Base-by-base conservation (phyloP, 1,140 invertebrate genomes). In the Babylonia areolata region DNA sequence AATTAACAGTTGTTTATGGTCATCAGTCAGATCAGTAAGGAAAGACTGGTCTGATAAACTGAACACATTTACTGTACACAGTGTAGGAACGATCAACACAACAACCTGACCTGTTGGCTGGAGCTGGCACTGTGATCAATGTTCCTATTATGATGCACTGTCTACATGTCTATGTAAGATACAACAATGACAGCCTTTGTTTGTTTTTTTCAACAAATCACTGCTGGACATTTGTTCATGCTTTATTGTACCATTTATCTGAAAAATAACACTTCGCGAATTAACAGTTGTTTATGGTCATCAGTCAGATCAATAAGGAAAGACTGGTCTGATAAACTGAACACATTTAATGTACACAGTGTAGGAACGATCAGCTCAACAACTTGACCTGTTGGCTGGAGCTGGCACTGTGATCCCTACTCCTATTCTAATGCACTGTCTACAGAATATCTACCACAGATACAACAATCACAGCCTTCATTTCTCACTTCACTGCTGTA, bases 311-410 rank as follows among this genome's bases (percentile, higher is more conserved):
- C 71, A 73, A 17, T 3, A 28, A 73, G 31, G 11, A 23, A 73
- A 35, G 12, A 17, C 71, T 73, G 37, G 75, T 23, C 75, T 40
- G 75, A 39, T 17, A 28, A 23, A 40, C 71, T 35, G 35, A 15
- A 73, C 71, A 73, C 71, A 33, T 20, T 73, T 73, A 35, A 11
- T 77, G 20, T 77, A 77, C 75, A 77, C 75, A 77, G 75, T 28
- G 75, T 77, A 77, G 75, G 75, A 77, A 77, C 75, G 75, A 40
- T 77, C 75, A 77, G 75, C 75, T 23, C 75, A 77, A 40, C 75
- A 77, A 77, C 75, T 28, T 23, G 1, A 77, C 1, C 35, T 77
- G 37, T 40, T 35, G 64, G 64, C 64, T 69, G 71, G 33, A 35
- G 33, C 71, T 75, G 33, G 71, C 71, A 75, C 71, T 75, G 71